Conservation (phyloP, 2,113 vertebrate species). For the Sebastes schlegelii region DNA sequence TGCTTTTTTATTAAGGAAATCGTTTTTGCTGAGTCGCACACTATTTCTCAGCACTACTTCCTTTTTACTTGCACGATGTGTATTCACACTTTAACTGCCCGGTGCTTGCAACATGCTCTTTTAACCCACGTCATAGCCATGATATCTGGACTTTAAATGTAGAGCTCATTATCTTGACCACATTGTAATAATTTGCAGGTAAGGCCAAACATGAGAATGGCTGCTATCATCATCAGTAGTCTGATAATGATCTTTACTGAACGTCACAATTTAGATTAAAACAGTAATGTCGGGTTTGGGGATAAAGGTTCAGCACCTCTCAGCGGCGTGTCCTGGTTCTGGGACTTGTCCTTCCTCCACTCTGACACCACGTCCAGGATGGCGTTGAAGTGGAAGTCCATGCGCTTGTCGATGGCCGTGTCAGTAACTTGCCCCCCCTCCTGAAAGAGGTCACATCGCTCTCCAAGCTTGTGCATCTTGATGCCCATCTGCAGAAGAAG, state of each 20-base stretch:
- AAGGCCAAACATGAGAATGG: not conserved
- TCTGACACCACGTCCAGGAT: constrained; percentile 98
- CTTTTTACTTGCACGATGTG: not conserved
- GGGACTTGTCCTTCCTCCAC: constrained; percentile 98
- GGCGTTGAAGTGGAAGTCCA: constrained; percentile 99
- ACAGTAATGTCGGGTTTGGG: not conserved
- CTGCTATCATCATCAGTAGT: not conserved
- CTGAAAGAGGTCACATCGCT: constrained; percentile 96
- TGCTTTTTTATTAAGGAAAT: not conserved
- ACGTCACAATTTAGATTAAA: not conserved
- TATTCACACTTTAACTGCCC: not conserved
- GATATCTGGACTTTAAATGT: not conserved
- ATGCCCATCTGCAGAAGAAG: constrained; percentile 88
- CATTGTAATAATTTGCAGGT: not conserved
- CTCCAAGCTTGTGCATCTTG: constrained; percentile 95
- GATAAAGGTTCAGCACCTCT: constrained; percentile 84
- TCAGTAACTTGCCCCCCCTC: constrained; percentile 94
- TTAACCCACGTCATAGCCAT: not conserved
- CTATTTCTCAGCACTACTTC: not conserved
- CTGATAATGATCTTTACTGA: not conserved
- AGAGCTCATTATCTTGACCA: no score
- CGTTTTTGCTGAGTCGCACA: not conserved
- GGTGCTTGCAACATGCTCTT: no score
- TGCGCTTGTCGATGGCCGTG: constrained; percentile 95
- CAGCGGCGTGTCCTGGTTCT: constrained; percentile 92